Percentiles rank a stretch among this genome's conserved stretches.
These are phyloP conservation scores for Hetaerina titia DNA, from an alignment of 2,888 invertebrate genomes.

Conservation along the genomic window DNA sequence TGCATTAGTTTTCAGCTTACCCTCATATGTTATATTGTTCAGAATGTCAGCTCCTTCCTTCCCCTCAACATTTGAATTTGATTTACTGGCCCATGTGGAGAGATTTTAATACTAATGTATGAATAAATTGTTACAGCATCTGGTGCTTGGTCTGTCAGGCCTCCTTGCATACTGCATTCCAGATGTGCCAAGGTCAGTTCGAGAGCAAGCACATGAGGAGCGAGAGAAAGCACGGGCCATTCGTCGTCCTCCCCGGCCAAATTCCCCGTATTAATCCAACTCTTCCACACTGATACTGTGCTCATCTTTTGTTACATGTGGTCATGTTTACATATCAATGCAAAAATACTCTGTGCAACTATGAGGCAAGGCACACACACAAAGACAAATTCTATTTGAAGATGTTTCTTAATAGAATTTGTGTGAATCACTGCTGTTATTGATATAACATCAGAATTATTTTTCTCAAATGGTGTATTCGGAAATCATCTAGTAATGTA, in stretches of 20 bases:
- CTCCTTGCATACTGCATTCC: conserved; percentile 64
- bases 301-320: conserved; percentile 8
- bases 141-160: conserved; percentile 65
- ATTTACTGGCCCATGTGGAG: not conserved
- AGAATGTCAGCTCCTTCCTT: too few relatives aligned
- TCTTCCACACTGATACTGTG: conserved; percentile 8
- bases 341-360: not conserved
- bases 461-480: not conserved
- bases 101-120: not conserved
- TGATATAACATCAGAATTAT: not conserved
- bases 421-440: not conserved
- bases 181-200: conserved; percentile 53
- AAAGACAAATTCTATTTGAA: not conserved
- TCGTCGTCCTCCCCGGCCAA: not conserved
- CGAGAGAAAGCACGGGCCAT: conserved; percentile 20
- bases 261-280: not conserved
- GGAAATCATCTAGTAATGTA: not conserved
- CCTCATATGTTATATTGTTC: too few relatives aligned
- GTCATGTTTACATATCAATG: not conserved
- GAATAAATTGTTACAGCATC: conserved; percentile 40
- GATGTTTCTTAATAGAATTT: not conserved
- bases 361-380: not conserved
- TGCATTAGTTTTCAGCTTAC: too few relatives aligned
- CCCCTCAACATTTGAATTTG: not conserved
- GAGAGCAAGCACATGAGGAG: conserved; percentile 45